Conservation (phyloP, 2,113 vertebrate genomes). For the Cyphomyrus discorhynchus region DNA sequence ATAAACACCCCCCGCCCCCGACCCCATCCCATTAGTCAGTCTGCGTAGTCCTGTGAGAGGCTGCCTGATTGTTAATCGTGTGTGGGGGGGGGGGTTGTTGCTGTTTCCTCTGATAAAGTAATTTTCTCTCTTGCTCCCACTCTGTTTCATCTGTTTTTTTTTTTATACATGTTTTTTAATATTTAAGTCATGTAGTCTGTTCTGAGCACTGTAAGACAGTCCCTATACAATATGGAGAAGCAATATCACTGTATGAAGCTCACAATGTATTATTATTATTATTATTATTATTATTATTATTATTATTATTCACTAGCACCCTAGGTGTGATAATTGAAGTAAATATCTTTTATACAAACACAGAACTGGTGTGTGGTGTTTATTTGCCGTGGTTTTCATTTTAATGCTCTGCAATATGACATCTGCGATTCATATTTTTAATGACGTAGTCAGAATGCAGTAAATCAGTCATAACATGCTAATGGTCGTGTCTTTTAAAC, state of each 20-base stretch:
- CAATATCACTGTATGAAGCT: slow-evolving; percentile 93
- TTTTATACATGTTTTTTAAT: slow-evolving; percentile 65
- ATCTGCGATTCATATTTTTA: background rate
- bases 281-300: slow-evolving; percentile 65
- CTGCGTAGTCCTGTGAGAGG: slow-evolving; percentile 50
- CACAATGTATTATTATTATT: slow-evolving; percentile 64
- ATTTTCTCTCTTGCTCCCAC: background rate
- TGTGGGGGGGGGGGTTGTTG: slow-evolving; percentile 38
- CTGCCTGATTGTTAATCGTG: slow-evolving; percentile 63
- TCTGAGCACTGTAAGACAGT: slow-evolving; percentile 84
- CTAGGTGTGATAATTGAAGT: slow-evolving; percentile 95
- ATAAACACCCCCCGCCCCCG: background rate
- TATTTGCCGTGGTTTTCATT: slow-evolving; percentile 30
- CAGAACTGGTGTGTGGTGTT: slow-evolving; percentile 61
- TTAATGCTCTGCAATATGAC: background rate
- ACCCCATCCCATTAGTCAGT: slow-evolving; percentile 32
- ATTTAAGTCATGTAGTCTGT: slow-evolving; percentile 57
- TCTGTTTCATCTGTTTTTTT: slow-evolving; percentile 28
- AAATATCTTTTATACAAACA: slow-evolving; percentile 98
- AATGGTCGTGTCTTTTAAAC: background rate
- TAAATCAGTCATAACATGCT: background rate
- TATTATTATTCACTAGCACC: slow-evolving; percentile 87
- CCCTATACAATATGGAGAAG: slow-evolving; percentile 89
- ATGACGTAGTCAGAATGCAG: background rate
- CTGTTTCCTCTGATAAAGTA: slow-evolving; percentile 51